Base-by-base conservation (phyloP, 1,140 invertebrate species). In the Hycleus cichorii region DNA sequence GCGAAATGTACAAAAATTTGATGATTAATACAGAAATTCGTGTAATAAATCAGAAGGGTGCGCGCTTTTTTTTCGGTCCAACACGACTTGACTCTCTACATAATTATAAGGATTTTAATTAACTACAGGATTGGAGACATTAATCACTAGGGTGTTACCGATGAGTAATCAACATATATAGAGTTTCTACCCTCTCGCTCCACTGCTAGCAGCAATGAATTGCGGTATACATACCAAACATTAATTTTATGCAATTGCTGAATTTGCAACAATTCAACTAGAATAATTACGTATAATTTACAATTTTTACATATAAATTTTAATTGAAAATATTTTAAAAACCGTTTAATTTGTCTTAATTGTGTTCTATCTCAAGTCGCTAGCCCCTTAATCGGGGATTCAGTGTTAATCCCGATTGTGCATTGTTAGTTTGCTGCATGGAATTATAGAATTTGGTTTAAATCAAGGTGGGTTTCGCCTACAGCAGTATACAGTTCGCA, bases 31-130 rank as follows among this genome's bases (percentile, higher is more conserved):
- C 32, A 7, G 32, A 32, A 32, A 5, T 32, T 32, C 32, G 32
- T 4, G 32, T 32, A 32, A 32, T 32, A 32, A 32, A 32, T 32
- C 32, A 32, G 32, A 7, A 32, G 32, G 32, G 32, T 32, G 32
- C 32, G 32, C 7, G 32, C 7, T 32, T 32, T 32, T 32, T 32
- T 32, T 32, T 32, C 7, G 32, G 32, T 7, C 32, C 32, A 51
- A 58, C 55, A 62, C 54, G 59, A 50, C 47, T 43, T 49, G 54
- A 40, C 59, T 51, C 49, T 55, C 56, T 49, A 62, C 58, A 64
- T 64, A 66, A 66, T 64, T 63, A 66, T 66, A 64, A 64, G 57
- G 59, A 59, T 66, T 66, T 66, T 66, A 66, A 66, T 66, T 66
- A 66, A 66, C 62, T 58, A 53, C 59, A 48, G 59, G 57, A 66